A percentile compares a stretch with the other conserved stretches of the same genome.
Conservation (phyloP, 1,140 invertebrate genomes). For the Hestina assimilis region DNA sequence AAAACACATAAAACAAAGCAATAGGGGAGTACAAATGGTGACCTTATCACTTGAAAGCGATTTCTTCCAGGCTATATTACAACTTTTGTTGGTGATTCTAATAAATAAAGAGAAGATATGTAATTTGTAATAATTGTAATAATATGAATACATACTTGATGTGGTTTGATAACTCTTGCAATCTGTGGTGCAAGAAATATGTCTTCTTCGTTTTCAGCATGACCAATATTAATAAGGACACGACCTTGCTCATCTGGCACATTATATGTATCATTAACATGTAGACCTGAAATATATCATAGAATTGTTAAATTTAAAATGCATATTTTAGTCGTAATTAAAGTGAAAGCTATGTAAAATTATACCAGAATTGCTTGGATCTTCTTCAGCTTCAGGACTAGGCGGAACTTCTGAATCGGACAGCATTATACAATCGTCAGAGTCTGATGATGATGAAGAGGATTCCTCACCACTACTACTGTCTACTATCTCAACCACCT, state of each 20-base stretch:
- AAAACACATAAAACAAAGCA: too few species aligned
- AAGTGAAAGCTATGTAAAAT: background rate
- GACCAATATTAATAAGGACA: conserved; percentile 97
- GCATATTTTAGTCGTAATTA: too few species aligned
- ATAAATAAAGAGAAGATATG: too few species aligned
- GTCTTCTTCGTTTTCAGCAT: conserved; percentile 94
- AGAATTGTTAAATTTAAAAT: too few species aligned
- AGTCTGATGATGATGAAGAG: conserved; percentile 80
- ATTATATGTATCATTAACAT: conserved; percentile 95
- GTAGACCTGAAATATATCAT: conserved; percentile 81
- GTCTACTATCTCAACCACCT: conserved; percentile 83
- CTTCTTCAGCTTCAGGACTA: conserved; percentile 80
- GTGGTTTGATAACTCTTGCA: conserved; percentile 95
- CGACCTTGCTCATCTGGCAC: conserved; percentile 93
- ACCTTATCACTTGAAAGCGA: too few species aligned
- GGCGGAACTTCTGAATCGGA: conserved; percentile 83
- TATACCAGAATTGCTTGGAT: conserved; percentile 79
- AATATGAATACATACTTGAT: conserved; percentile 82
- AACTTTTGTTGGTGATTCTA: too few species aligned
- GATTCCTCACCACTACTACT: conserved; percentile 79
- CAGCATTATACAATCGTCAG: conserved; percentile 90
- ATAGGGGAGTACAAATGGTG: too few species aligned
- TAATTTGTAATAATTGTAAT: too few species aligned
- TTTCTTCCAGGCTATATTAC: too few species aligned
- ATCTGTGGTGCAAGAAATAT: conserved; percentile 97